A percentile compares a stretch with the other conserved stretches of the same genome.
phyloP scores from a whole-genome alignment of 2,113 vertebrate species.

The Anseranas semipalmata region DNA sequence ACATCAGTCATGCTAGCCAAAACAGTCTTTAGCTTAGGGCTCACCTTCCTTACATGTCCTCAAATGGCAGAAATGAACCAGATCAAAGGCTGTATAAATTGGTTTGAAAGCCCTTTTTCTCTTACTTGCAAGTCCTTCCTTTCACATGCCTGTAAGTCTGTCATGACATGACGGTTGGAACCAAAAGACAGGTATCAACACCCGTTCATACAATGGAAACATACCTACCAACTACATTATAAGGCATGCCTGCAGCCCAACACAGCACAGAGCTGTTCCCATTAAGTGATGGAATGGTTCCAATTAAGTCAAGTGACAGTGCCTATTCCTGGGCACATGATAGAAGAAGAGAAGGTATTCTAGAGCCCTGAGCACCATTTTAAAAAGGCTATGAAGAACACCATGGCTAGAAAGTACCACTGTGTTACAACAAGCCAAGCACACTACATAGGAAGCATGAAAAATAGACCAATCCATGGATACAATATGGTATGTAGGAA shows the following conservation, averaged over 20 bases:
- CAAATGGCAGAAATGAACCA: neutral
- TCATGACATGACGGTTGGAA: neutral
- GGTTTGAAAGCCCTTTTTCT: neutral
- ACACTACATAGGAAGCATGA: neutral
- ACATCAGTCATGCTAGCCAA: neutral
- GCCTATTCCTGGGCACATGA: neutral
- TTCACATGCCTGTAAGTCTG: neutral
- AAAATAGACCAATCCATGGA: neutral
- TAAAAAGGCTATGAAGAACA: neutral
- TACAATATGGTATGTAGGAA: rapidly evolving
- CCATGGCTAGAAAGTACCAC: neutral
- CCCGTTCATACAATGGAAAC: neutral
- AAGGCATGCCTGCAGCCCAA: neutral
- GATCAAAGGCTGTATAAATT: neutral
- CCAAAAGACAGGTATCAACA: neutral
- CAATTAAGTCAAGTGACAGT: neutral
- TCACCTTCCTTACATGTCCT: neutral
- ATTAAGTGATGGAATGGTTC: neutral
- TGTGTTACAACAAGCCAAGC: neutral
- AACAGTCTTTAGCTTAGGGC: neutral
- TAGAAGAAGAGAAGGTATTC: neutral
- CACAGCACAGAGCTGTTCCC: neutral
- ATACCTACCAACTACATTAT: neutral
- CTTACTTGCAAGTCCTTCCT: neutral
- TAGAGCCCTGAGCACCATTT: neutral